Conservation (phyloP, 2,113 vertebrate species). For the Ramphastos sulfuratus region DNA sequence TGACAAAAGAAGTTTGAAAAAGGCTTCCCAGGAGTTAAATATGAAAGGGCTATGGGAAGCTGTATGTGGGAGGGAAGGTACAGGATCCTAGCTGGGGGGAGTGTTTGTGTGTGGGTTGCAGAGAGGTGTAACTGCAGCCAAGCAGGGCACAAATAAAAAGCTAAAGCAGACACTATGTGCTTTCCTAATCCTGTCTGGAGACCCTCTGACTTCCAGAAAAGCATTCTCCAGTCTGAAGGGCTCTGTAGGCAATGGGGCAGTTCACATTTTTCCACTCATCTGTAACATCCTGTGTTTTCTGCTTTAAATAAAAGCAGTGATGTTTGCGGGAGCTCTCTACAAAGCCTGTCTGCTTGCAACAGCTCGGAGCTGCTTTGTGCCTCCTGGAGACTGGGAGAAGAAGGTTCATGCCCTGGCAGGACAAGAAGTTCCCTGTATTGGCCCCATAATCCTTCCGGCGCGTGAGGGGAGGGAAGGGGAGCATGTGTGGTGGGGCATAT, state of each 20-base stretch:
- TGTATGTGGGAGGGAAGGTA: not conserved
- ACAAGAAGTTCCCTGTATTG: constrained; percentile 37
- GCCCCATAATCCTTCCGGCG: constrained; percentile 56
- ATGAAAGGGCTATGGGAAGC: constrained; percentile 47
- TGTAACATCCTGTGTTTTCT: constrained; percentile 70
- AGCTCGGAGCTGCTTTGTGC: constrained; percentile 31
- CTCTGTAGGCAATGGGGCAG: constrained; percentile 49
- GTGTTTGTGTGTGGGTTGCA: not conserved
- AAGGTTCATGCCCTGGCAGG: constrained; percentile 58
- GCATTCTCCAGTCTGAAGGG: constrained; percentile 26
- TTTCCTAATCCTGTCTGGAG: constrained; percentile 63
- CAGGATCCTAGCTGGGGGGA: not conserved
- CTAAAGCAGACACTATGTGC: not conserved
- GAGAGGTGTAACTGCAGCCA: constrained; percentile 7
- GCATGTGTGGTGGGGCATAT: not conserved
- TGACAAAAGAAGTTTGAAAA: constrained; percentile 47
- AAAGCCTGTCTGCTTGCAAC: constrained; percentile 37
- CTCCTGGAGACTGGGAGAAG: constrained; percentile 26
- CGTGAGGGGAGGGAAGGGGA: not conserved
- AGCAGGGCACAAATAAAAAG: constrained; percentile 18
- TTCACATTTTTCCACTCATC: constrained; percentile 55
- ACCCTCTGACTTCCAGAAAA: constrained; percentile 54
- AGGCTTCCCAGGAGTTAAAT: not conserved
- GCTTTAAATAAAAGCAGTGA: constrained; percentile 47
- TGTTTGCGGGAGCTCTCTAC: constrained; percentile 39